Evolutionary conservation across 2,888 invertebrate species (phyloP).

Genomic region (Panzeria rudis): DNA sequence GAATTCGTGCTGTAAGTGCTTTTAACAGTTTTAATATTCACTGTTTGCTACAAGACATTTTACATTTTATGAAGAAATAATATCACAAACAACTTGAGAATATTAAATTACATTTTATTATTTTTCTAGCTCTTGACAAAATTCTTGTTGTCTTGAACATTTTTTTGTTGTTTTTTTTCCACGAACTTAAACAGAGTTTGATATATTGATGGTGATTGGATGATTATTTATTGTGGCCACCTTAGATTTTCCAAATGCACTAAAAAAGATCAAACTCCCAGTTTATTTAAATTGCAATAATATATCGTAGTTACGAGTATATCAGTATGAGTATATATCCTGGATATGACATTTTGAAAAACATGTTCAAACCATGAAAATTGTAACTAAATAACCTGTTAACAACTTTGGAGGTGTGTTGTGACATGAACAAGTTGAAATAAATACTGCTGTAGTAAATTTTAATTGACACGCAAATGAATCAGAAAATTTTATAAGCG

Average conservation of each 20-base stretch:
- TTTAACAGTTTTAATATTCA: slow-evolving; percentile 66
- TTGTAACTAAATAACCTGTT: slow-evolving; percentile 39
- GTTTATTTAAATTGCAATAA: slow-evolving; percentile 3
- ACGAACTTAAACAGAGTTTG: slow-evolving; percentile 61
- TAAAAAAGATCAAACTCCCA: slow-evolving; percentile 1
- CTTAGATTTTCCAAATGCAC: slow-evolving; percentile 44
- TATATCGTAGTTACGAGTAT: neutral
- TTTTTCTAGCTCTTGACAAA: slow-evolving; percentile 11
- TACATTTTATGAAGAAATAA: slow-evolving; percentile 73
- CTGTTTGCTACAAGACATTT: slow-evolving; percentile 67
- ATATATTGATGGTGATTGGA: slow-evolving; percentile 63
- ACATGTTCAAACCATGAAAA: slow-evolving; percentile 1
- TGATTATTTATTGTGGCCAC: slow-evolving; percentile 71
- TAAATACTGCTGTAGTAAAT: slow-evolving; percentile 1
- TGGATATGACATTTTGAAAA: slow-evolving; percentile 53
- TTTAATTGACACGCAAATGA: slow-evolving; percentile 33
- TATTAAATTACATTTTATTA: slow-evolving; percentile 61
- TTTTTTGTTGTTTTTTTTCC: slow-evolving; percentile 43
- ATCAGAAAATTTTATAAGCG: neutral
- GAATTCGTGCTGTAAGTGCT: slow-evolving; percentile 31
- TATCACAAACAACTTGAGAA: slow-evolving; percentile 69
- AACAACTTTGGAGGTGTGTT: slow-evolving; percentile 44
- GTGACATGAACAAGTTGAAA: slow-evolving; percentile 19
- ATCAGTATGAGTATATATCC: slow-evolving; percentile 4
- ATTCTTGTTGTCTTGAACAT: slow-evolving; percentile 12